phyloP scores from a whole-genome alignment of 2,888 invertebrate species.

The Villa cingulata region DNA sequence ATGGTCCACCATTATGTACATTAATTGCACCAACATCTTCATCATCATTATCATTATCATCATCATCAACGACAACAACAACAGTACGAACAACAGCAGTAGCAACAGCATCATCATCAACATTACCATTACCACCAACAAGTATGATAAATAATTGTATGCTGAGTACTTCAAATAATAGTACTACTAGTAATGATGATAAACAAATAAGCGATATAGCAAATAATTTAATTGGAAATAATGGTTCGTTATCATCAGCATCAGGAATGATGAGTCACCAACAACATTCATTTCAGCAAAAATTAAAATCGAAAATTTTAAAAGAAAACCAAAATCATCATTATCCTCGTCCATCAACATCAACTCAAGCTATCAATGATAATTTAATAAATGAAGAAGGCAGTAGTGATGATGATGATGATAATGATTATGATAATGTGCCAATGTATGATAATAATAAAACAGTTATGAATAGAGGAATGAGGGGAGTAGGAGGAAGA shows the following conservation, averaged over 20 bases:
- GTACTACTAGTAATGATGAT: too few relatives aligned
- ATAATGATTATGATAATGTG: neutral
- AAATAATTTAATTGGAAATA: too few relatives aligned
- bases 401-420: neutral
- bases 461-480: too few relatives aligned
- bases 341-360: neutral
- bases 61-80: too few relatives aligned
- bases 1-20: slow-evolving; percentile 11
- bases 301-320: neutral
- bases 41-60: neutral
- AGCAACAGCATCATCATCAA: neutral
- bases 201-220: too few relatives aligned
- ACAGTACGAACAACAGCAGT: neutral
- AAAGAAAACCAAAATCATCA: too few relatives aligned
- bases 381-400: neutral
- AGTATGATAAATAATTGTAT: too few relatives aligned
- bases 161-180: too few relatives aligned
- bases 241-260: too few relatives aligned
- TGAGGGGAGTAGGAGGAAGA: too few relatives aligned
- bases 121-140: neutral
- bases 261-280: too few relatives aligned
- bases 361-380: neutral
- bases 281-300: neutral
- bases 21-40: slow-evolving; percentile 5
- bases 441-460: too few relatives aligned